Evolutionary conservation across 2,797 vertebrate species (phyloP), one percentile per base, ranked within the genome.

Genomic region (Taenioides sp.): DNA sequence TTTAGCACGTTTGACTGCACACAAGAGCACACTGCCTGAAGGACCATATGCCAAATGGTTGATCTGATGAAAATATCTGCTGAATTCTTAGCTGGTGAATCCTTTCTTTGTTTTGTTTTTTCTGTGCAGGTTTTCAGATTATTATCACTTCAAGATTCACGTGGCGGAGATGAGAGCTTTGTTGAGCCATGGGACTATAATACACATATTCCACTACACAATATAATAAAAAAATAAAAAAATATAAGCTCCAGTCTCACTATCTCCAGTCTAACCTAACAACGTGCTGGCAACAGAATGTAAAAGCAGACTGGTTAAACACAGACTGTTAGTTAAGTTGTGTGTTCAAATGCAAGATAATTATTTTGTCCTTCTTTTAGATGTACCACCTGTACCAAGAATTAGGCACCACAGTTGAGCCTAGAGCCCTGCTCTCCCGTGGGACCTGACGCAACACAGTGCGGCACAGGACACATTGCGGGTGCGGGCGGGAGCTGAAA

Each of bases 111-210:
- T 34, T 34, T 37, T 10, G 34, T 37, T 37, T 58, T 85, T 86
- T 89, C 80, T 84, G 71, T 87, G 77, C 88, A 97, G 96, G 95
- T 97, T 84, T 94, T 97, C 64, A 43, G 94, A 96, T 43, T 47
- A 47, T 92, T 97, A 96, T 91, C 94, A 96, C 90, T 96, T 97
- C 92, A 91, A 91, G 89, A 96, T 98, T 88, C 91, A 89, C 0
- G 92, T 91, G 0, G 95, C 98, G 88, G 93, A 93, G 87, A 98
- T 94, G 90, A 94, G 96, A 69, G 96, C 96, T 81, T 90, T 97
- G 80, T 94, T 89, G 0, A 89, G 93, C 79, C 96, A 98, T 87
- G 91, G 79, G 74, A 85, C 83, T 78, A 37, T 10, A 37, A 37
- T 10, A 91, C 92, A 84, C 95, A 96, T 88, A 85, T 91, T 84